These are phyloP conservation scores for Oxygymnocypris stewartii DNA, from an alignment of 2,113 vertebrate species.

Conservation along the genomic window DNA sequence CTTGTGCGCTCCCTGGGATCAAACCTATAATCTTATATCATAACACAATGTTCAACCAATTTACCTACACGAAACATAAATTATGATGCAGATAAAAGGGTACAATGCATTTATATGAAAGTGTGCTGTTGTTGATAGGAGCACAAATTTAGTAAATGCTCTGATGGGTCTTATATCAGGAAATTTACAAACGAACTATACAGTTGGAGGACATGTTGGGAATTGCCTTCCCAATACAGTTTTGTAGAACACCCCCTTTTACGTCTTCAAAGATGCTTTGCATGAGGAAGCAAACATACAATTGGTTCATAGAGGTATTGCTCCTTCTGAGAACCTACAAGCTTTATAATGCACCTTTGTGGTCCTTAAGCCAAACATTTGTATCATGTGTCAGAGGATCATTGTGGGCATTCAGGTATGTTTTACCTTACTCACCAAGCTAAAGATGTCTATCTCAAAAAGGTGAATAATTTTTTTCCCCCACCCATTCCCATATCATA, in stretches of 20 bases:
- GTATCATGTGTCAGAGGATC: conserved; percentile 66
- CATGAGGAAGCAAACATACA: not conserved
- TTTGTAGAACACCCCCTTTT: not conserved
- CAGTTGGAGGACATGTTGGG: too few species aligned
- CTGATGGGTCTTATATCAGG: too few species aligned
- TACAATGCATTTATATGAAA: too few species aligned
- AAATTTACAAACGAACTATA: too few species aligned
- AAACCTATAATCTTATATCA: too few species aligned
- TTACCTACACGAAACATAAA: too few species aligned
- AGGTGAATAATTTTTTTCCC: conserved; percentile 59
- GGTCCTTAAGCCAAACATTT: conserved; percentile 53
- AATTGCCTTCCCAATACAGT: not conserved
- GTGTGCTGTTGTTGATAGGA: too few species aligned
- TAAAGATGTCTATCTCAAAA: conserved; percentile 61
- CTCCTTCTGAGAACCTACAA: conserved; percentile 39
- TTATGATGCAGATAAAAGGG: too few species aligned
- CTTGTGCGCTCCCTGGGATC: too few species aligned
- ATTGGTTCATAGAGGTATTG: not conserved
- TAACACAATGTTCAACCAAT: too few species aligned
- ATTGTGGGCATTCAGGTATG: conserved; percentile 65
- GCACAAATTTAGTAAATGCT: too few species aligned
- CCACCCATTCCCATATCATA: conserved; percentile 59
- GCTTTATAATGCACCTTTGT: conserved; percentile 53
- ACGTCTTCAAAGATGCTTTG: not conserved
- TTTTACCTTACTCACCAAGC: conserved; percentile 65